Evolutionary conservation across 2,888 invertebrate genomes (phyloP).

Genomic region (Cabera pusaria): DNA sequence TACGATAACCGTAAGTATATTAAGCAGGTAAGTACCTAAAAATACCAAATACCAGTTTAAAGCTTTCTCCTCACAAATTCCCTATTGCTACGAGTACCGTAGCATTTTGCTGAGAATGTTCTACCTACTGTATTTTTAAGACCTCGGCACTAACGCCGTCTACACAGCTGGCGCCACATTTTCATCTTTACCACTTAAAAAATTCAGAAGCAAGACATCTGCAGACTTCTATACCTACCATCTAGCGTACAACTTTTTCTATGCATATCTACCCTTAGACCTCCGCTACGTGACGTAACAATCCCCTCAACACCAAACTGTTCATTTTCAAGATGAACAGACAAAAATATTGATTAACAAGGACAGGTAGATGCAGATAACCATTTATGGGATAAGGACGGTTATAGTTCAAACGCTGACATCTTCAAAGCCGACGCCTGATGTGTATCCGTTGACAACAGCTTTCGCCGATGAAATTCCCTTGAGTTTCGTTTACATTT

Average conservation of each 20-base stretch:
- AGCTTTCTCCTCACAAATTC: background rate
- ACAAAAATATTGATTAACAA: slow-evolving; percentile 57
- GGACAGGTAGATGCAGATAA: slow-evolving; percentile 64
- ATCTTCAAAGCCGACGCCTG: slow-evolving; percentile 69
- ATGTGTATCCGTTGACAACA: slow-evolving; percentile 64
- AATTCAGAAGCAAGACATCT: slow-evolving; percentile 48
- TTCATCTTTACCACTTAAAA: slow-evolving; percentile 45
- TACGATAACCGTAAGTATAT: no score
- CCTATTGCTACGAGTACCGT: slow-evolving; percentile 15
- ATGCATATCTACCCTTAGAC: slow-evolving; percentile 59
- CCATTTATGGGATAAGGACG: slow-evolving; percentile 73
- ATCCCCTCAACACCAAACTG: slow-evolving; percentile 56
- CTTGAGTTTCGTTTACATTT: slow-evolving; percentile 6
- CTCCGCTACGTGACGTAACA: slow-evolving; percentile 65
- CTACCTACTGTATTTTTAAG: slow-evolving; percentile 14
- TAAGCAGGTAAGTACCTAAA: no score
- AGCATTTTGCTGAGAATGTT: slow-evolving; percentile 8
- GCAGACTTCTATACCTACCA: slow-evolving; percentile 40
- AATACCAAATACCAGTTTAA: no score
- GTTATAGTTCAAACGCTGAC: slow-evolving; percentile 64
- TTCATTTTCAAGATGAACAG: slow-evolving; percentile 62
- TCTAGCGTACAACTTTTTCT: slow-evolving; percentile 44
- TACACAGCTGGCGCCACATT: slow-evolving; percentile 37
- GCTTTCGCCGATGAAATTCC: slow-evolving; percentile 43
- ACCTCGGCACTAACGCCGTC: slow-evolving; percentile 32